These are phyloP conservation scores for Meriones unguiculatus DNA, from an alignment of 2,113 vertebrate species.

Conservation along the genomic window DNA sequence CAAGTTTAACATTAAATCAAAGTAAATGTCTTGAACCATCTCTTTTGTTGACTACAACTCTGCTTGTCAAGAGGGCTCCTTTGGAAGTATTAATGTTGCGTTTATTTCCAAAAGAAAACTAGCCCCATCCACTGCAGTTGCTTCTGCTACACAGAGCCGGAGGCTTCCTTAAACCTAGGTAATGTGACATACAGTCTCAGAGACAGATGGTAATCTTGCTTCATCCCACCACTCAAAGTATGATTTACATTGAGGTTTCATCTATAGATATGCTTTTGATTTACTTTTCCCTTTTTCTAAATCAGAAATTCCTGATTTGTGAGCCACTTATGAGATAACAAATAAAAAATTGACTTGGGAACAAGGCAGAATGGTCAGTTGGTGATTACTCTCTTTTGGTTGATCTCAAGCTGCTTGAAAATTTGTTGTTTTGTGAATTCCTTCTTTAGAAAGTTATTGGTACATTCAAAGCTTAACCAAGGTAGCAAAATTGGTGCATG, in stretches of 20 bases:
- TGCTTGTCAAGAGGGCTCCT: conserved; percentile 64
- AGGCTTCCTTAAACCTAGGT: conserved; percentile 83
- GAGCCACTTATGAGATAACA: conserved; percentile 9
- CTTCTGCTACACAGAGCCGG: conserved; percentile 70
- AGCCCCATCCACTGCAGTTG: conserved; percentile 66
- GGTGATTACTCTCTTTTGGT: not conserved
- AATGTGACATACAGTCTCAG: conserved; percentile 84
- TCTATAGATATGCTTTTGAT: conserved; percentile 72
- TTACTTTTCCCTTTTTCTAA: conserved; percentile 74
- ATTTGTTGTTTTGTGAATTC: not conserved
- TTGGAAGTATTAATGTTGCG: conserved; percentile 78
- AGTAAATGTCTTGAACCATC: conserved; percentile 81
- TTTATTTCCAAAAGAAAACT: conserved; percentile 72
- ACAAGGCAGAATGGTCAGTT: not conserved
- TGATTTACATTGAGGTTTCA: conserved; percentile 83
- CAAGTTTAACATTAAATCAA: conserved; percentile 86
- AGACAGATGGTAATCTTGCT: conserved; percentile 83
- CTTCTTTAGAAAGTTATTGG: conserved; percentile 37
- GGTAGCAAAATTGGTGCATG: not conserved
- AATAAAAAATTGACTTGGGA: not conserved
- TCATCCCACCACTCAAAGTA: conserved; percentile 82
- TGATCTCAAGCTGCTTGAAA: not conserved
- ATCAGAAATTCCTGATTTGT: not conserved
- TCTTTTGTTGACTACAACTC: conserved; percentile 67
- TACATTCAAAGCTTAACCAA: not conserved